These are phyloP conservation scores for Pedetes capensis DNA, from an alignment of 2,113 vertebrate species.

Conservation along the genomic window DNA sequence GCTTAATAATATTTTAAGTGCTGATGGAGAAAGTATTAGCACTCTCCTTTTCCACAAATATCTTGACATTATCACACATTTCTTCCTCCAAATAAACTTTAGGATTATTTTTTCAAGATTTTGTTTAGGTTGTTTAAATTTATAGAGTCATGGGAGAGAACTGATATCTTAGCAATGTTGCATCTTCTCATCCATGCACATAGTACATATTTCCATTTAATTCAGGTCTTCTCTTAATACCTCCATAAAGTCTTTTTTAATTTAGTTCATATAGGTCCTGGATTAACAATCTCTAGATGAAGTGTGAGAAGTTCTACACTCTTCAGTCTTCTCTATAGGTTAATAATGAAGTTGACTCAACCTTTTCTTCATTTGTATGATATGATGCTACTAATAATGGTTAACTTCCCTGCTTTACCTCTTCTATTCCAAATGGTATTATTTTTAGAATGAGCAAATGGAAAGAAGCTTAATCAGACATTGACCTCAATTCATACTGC, in stretches of 20 bases:
- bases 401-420: background rate
- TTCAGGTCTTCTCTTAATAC: background rate
- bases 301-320: background rate
- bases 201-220: background rate
- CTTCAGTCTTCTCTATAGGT: background rate
- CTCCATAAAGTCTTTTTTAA: background rate
- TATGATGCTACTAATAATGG: background rate
- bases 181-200: background rate
- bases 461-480: background rate
- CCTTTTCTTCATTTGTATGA: background rate
- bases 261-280: background rate
- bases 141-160: background rate
- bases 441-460: background rate
- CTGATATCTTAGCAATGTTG: background rate
- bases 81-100: conserved; percentile 11
- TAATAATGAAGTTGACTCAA: background rate
- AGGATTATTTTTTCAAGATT: background rate
- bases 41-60: background rate
- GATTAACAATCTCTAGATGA: background rate
- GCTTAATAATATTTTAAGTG: conserved; percentile 22
- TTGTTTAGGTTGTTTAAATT: background rate
- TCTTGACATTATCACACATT: background rate
- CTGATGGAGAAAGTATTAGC: background rate
- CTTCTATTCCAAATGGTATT: background rate
- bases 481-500: background rate